Base-by-base conservation (phyloP, 30 jellyfish, hydroid and myxozoan species). In the Hydractinia symbiolongicarpus region DNA sequence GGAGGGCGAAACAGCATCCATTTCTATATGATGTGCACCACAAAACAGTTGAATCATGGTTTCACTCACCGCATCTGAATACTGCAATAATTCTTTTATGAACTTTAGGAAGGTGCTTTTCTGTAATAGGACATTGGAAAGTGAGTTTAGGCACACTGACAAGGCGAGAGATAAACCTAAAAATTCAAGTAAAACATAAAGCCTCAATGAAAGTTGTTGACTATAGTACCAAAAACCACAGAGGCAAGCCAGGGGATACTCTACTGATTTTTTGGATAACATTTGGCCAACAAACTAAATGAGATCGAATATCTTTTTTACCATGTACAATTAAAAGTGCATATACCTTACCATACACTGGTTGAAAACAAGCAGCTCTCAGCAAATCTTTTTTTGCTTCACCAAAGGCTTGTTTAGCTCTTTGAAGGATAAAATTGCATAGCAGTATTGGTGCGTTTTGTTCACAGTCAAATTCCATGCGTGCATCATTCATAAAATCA, bases 1-100 rank as follows among this genome's bases (percentile, higher is more conserved):
- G 4, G 95, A 84, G 40, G 98, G 98, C 6, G 98, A 91, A 19
- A 76, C 54, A 15, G 54, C 79, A 7, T 40, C 80, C 40, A 44
- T 13, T 7, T 64, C 74, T n/a, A 64, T 13, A 64, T 64, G 52
- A 64, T 64, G 40, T 51, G 19, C 74, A 44, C 74, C 74, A 64
- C 5, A 0, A 7, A 64, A 64, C 19, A 64, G 74, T 64, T 64
- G 52, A 44, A 64, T 64, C 74, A 64, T 64, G 40, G 74, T 64
- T 64, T 64, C 74, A 7, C 74, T 64, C 52, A 64, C 74, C 19
- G 19, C 40, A 51, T 64, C 17, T 51, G 40, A n/a, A 44, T n/a
- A 64, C 19, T 64, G n/a, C 7, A 64, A 51, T 6, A 64, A 64
- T 7, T 64, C 74, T 13, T 64, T 7, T 7, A 7, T 7, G 74